phyloP scores from a whole-genome alignment of 2,113 vertebrate genomes.

The Micronycteris hirsuta region DNA sequence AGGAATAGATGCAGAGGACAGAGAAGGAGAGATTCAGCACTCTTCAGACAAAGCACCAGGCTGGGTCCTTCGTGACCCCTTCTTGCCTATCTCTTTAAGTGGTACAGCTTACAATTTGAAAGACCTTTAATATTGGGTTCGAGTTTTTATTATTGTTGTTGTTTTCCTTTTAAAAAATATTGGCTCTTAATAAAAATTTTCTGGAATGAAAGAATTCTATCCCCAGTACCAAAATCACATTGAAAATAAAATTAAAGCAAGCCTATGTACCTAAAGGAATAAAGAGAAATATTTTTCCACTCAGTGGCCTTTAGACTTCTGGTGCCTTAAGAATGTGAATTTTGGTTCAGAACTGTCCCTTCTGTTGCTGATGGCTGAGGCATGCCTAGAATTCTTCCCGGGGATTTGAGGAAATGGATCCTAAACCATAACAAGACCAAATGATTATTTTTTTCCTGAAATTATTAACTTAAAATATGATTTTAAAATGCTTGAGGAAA shows the following conservation, averaged over 20 bases:
- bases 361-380: neutral
- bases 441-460: constrained; percentile 12
- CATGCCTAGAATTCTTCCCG: neutral
- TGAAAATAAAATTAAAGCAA: constrained; percentile 27
- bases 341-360: neutral
- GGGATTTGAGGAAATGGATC: neutral
- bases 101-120: neutral
- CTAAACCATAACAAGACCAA: neutral
- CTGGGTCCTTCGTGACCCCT: neutral
- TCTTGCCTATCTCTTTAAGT: neutral
- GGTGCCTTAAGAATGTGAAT: neutral
- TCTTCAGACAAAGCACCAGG: neutral
- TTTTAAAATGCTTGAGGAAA: constrained; percentile 17
- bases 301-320: constrained; percentile 17
- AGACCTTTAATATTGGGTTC: neutral
- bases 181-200: neutral
- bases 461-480: constrained; percentile 7
- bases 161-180: neutral
- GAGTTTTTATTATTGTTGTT: constrained; percentile 28
- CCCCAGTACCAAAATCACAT: constrained; percentile 2
- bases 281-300: neutral
- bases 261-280: neutral
- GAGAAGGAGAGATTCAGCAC: too few relatives aligned
- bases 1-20: neutral
- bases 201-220: constrained; percentile 10